Evolutionary conservation across 2,797 vertebrate species (phyloP).

Genomic region (Diceros bicornis): DNA sequence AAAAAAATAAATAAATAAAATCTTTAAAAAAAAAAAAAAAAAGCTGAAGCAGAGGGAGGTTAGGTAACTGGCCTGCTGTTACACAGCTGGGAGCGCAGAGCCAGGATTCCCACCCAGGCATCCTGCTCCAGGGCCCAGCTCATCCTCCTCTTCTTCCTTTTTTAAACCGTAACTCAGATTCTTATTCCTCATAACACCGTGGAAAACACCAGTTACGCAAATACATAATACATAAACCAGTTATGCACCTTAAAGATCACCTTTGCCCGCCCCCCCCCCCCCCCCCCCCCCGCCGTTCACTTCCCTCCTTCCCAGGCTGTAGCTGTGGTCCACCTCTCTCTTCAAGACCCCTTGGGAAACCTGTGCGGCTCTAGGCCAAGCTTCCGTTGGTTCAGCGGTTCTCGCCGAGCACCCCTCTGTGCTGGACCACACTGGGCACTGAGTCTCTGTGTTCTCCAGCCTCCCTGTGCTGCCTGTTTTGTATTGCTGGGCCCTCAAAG

Average conservation of each 20-base stretch:
- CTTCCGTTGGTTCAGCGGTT: rapidly evolving
- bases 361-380: background rate
- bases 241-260: rapidly evolving
- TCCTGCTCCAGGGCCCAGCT: background rate
- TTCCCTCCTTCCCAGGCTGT: background rate
- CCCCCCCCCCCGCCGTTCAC: too few relatives aligned
- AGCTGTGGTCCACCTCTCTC: background rate
- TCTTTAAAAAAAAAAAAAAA: too few relatives aligned
- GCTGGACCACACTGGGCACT: background rate
- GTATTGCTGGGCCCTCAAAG: background rate
- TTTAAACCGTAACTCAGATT: background rate
- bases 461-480: background rate
- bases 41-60: background rate
- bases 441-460: background rate
- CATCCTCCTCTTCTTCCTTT: background rate
- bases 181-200: background rate
- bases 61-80: background rate
- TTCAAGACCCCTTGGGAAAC: background rate
- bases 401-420: background rate
- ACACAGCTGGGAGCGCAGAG: background rate
- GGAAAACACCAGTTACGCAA: too few relatives aligned
- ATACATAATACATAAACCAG: background rate
- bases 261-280: background rate
- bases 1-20: too few relatives aligned
- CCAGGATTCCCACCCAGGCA: background rate